Evolutionary conservation across 2,113 vertebrate species (phyloP), one percentile per base, ranked within the genome.

Genomic region (Mohoua ochrocephala): DNA sequence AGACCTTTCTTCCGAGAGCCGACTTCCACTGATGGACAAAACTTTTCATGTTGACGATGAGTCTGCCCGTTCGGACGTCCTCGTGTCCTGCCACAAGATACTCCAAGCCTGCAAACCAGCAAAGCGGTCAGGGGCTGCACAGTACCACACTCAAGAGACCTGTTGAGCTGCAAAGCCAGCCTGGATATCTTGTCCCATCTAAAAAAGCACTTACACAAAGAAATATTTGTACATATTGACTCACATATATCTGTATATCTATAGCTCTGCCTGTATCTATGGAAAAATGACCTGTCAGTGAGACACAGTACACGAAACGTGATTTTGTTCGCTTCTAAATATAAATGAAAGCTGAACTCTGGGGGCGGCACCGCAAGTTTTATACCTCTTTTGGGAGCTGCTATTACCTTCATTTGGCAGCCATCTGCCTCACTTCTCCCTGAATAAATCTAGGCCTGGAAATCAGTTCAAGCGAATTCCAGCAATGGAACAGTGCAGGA

Each of bases 31-130:
- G 99, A 76, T 99, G 99, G 61, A 99, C 99, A 87, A 99, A 99
- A 97, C 99, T 99, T 97, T 99, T 99, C 99, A 99, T 99, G 97
- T 99, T 99, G 96, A 99, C 99, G 4, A 99, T 83, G 44, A 99
- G 98, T 69, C 98, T 98, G 84, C 98, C 98, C 4, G 98, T 99
- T 94, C 98, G 98, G 37, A 98, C 85, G 54, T 99, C 99, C 92
- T 98, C 97, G 5, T 99, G 99, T 37, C 99, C 99, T 10, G 99
- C 99, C 81, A 99, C 99, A 9, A 99, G 98, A 95, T 99, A 99
- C 96, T 99, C 99, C 97, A 98, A 88, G 56, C 99, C 99, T 99
- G 97, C 35, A 93, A 96, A 97, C 50, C 92, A 94, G 70, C 97
- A 92, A 89, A 96, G 31, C 0, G 1, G 47, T 95, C 60, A 97